Evolutionary conservation across 1,140 invertebrate species (phyloP), one percentile per base, ranked within the genome.

Genomic region (Diachasmimorpha longicaudata): DNA sequence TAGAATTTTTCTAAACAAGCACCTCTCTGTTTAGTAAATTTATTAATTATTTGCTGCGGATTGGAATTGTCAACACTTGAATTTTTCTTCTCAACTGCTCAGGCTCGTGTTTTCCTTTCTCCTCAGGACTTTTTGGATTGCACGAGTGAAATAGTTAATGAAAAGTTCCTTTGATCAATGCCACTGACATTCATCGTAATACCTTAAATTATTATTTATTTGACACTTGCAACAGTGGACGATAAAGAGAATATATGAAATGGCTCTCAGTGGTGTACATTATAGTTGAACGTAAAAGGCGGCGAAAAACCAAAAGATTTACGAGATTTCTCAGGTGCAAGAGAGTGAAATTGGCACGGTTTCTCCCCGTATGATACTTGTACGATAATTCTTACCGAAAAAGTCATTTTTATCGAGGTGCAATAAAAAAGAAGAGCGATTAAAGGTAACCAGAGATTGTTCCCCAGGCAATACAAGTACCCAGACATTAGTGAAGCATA

Each of bases 331-430:
- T 52, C 48, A 52, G 48, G 48, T 52, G n/a, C 48, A 52, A 14
- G 48, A n/a, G 48, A 52, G 48, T 52, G 48, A 52, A 52, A 52
- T 52, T 52, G 48, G 48, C 48, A 52, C 48, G 48, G 48, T 52
- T 52, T 52, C 48, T 52, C 48, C 19, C 19, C 48, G 48, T 52
- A 52, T 52, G 14, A 52, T 52, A 52, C 48, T 52, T 14, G 48
- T 16, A 13, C 48, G 48, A 52, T 67, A 67, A 70, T 42, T 70
- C 42, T 70, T 16, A 36, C 19, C 10, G 36, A 39, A 39, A 44
- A 37, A 37, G 68, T 70, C 68, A 70, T 39, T 39, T 70, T 70
- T 70, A 70, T 70, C 68, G 39, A 16, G 68, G 42, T 42, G 42
- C 36, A 70, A 70, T 70, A 37, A 70, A 70, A 70, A 44, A 14